Percentiles rank a stretch among this genome's conserved stretches.
Conservation (phyloP, 1,140 invertebrate species). For the Leucophenga varia region DNA sequence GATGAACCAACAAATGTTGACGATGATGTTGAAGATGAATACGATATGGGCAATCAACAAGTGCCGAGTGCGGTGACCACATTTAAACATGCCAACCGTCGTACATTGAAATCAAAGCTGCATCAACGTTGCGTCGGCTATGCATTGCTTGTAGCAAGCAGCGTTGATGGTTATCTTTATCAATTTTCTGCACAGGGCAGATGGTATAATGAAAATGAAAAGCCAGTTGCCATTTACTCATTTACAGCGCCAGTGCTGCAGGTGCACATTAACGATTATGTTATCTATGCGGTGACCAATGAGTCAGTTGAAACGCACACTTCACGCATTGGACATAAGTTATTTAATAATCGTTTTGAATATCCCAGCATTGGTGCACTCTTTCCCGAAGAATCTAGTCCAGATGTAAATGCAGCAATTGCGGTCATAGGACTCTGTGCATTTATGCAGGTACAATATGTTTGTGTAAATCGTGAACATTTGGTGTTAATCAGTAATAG, state of each 20-base stretch:
- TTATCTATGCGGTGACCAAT: slow-evolving; percentile 74
- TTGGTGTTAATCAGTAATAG: slow-evolving; percentile 66
- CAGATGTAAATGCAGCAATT: slow-evolving; percentile 65
- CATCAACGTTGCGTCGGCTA: slow-evolving; percentile 46
- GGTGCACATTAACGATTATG: slow-evolving; percentile 67
- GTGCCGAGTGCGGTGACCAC: slow-evolving; percentile 47
- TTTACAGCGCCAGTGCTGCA: slow-evolving; percentile 71
- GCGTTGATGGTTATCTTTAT: slow-evolving; percentile 50
- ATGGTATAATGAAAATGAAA: slow-evolving; percentile 54
- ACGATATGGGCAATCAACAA: slow-evolving; percentile 52
- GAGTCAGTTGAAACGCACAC: slow-evolving; percentile 80
- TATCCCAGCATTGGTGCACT: slow-evolving; percentile 40
- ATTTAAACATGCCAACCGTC: slow-evolving; percentile 42
- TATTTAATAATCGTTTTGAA: slow-evolving; percentile 55
- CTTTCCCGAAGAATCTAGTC: slow-evolving; percentile 59
- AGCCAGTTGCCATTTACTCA: slow-evolving; percentile 60
- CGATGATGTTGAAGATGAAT: slow-evolving; percentile 37
- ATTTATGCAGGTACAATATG: slow-evolving; percentile 70
- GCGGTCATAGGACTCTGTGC: slow-evolving; percentile 73
- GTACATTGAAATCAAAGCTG: slow-evolving; percentile 41
- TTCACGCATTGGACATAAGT: slow-evolving; percentile 64
- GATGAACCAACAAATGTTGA: not conserved
- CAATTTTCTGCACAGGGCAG: slow-evolving; percentile 52
- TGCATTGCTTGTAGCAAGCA: slow-evolving; percentile 43
- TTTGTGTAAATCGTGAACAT: slow-evolving; percentile 64